Percentiles rank a stretch among this genome's conserved stretches.
These are phyloP conservation scores for Sympetrum striolatum DNA, from an alignment of 2,888 invertebrate species.

Conservation along the genomic window DNA sequence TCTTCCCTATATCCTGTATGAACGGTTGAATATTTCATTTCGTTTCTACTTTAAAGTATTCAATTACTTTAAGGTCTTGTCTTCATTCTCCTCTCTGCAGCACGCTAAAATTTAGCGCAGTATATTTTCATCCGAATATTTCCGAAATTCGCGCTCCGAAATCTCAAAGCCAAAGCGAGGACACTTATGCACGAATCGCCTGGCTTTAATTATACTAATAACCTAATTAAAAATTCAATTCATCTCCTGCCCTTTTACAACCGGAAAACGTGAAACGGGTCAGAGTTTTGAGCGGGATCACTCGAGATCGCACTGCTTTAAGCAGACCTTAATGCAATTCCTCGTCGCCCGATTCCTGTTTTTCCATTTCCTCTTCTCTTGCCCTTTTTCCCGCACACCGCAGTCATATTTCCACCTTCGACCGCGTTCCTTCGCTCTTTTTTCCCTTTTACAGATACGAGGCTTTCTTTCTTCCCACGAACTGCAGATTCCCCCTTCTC, in stretches of 20 bases:
- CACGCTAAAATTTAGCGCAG: too few relatives aligned
- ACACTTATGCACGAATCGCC: too few relatives aligned
- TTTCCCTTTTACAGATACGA: not conserved
- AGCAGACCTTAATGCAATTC: not conserved
- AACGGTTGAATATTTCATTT: too few relatives aligned
- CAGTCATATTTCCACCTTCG: not conserved
- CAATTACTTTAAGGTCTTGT: too few relatives aligned
- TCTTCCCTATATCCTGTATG: too few relatives aligned
- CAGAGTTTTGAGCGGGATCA: not conserved
- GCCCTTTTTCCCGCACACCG: not conserved
- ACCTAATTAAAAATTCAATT: too few relatives aligned
- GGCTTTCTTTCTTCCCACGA: not conserved
- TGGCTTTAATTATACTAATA: too few relatives aligned
- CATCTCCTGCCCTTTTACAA: not conserved
- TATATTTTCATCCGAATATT: too few relatives aligned
- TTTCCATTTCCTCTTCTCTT: not conserved
- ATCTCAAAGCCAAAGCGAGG: too few relatives aligned
- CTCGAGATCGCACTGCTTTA: not conserved
- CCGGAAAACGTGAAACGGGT: not conserved
- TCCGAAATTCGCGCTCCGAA: too few relatives aligned
- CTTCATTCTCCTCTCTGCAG: too few relatives aligned
- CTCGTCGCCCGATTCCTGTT: not conserved
- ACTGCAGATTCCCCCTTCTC: not conserved
- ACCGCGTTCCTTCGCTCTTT: not conserved
- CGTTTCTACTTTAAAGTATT: too few relatives aligned